Conservation (phyloP, 2,113 vertebrate genomes). For the Penelope pileata region DNA sequence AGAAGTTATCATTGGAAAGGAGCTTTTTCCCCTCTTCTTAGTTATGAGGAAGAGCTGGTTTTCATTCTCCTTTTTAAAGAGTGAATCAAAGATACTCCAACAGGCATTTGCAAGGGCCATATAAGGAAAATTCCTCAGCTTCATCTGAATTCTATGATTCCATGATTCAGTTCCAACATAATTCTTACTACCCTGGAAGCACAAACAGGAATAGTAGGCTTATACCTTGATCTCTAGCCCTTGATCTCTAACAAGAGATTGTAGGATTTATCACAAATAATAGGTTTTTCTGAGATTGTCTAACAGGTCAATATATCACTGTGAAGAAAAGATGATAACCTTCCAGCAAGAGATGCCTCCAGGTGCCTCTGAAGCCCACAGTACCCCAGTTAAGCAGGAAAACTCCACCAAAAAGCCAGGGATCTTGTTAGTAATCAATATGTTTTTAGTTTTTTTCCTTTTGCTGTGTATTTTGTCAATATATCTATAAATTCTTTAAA, state of each 20-base stretch:
- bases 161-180: background rate
- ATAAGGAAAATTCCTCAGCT: background rate
- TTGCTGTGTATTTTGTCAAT: background rate
- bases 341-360: background rate
- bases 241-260: background rate
- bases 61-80: background rate
- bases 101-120: background rate
- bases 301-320: background rate
- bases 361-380: background rate
- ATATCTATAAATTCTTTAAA: background rate
- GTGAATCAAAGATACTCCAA: background rate
- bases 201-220: background rate
- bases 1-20: background rate
- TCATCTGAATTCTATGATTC: too few relatives aligned
- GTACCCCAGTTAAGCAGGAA: background rate
- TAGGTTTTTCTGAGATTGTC: background rate
- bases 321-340: background rate
- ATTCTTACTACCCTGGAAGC: background rate
- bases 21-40: background rate
- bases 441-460: background rate
- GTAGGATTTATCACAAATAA: background rate
- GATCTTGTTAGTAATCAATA: background rate
- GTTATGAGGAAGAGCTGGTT: background rate
- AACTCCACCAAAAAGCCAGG: background rate
- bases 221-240: background rate